Evolutionary conservation across 2,888 invertebrate species (phyloP), one percentile per base, ranked within the genome.

Genomic region (Aphidius colemani): DNA sequence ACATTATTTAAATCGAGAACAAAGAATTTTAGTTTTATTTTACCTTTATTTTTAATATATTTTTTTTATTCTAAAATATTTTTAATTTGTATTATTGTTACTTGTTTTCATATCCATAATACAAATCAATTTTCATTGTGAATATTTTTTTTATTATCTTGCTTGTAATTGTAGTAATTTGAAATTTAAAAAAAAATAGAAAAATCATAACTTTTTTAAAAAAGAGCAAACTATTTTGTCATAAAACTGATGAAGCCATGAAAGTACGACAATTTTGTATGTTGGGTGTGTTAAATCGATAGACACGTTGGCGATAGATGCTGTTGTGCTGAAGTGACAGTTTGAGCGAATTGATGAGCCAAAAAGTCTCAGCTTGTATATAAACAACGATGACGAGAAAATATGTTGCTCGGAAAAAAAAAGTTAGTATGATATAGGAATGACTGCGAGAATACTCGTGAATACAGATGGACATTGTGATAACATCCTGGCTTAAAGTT

Each of bases 381-480:
- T 30, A 30, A 30, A 30, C 30, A 30, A 30, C 30, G 1, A 66
- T 59, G 62, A 59, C 65, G 66, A 51, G 65, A 64, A 69, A 70
- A 70, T 65, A 72, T 72, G 72, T 69, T 69, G 57, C 56, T 40
- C n/a, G 53, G 62, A 64, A 65, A 61, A 59, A 63, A 59, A 50
- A 53, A 46, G 63, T 59, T 60, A 48, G 61, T 53, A 72, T 70
- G 68, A 48, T 53, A 71, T 65, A 64, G 64, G 67, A 67, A 64
- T 64, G 68, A 61, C 67, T 69, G 75, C 71, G 68, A 71, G 72
- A 71, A 75, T 73, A 70, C 71, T 69, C 66, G 76, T 78, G 79
- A 79, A 79, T 79, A 75, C 79, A 80, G 80, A 80, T 80, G 76
- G 79, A 77, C 77, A 70, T 49, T 63, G 63, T 70, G 78, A 79